Evolutionary conservation across 2,888 invertebrate species (phyloP), one percentile per base, ranked within the genome.

Genomic region (Drosophila barbarae): DNA sequence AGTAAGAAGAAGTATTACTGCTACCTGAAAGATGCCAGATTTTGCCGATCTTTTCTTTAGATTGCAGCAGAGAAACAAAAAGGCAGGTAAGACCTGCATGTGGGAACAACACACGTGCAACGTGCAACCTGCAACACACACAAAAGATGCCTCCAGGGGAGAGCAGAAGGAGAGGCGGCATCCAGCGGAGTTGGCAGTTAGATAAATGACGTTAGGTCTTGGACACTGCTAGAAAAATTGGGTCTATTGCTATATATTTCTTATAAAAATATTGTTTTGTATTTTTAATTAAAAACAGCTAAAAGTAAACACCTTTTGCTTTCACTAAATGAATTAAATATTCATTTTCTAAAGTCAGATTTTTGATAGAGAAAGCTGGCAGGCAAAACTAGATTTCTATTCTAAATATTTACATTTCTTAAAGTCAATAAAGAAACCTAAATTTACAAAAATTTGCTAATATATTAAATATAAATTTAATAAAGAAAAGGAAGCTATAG

Each of bases 51-150:
- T 34, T 34, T 46, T 51, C 35, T 15, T 15, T 6, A 60, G 46
- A 64, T 41, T 35, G 57, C 18, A 30, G 15, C 3, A 35, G 1
- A 35, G 1, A 36, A 9, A n/a, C 6, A 13, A 13, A 8, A 41
- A n/a, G 41, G 41, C 41, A 42, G 26, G 42, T 42, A 42, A 42
- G n/a, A 26, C 5, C 30, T 21, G 15, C 5, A 60, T 47, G 30
- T 61, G 57, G 53, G 57, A 57, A 34, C 57, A 38, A 15, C 36
- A 56, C 57, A 60, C 60, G 58, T 61, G 61, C 61, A 53, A 42
- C 53, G 7, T 21, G 51, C 57, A 39, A 52, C 39, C 38, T 39
- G 38, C 55, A 34, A 26, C 9, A 36, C 15, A 41, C 26, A 42
- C 42, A 42, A 42, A 26, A 42, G 41, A 58, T 26, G 52, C 32